Conservation (phyloP, 2,888 invertebrate species). For the Diplolepis rosae region DNA sequence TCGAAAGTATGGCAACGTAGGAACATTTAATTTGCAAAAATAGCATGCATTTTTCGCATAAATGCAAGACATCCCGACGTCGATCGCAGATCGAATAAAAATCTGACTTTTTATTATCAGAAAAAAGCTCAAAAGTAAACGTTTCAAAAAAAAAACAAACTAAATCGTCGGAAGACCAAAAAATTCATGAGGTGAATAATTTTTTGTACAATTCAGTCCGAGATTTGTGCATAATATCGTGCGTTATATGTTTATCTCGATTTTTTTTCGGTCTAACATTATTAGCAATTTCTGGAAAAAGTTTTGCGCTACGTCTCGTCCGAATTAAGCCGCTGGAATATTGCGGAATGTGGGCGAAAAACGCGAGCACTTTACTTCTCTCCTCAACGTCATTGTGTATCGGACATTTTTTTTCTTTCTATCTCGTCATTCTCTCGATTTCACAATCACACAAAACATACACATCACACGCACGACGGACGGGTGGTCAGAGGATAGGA, state of each 20-base stretch:
- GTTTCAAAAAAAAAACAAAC: background rate
- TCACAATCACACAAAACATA: slow-evolving; percentile 24
- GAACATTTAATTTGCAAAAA: background rate
- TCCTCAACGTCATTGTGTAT: slow-evolving; percentile 44
- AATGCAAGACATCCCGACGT: background rate
- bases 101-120: background rate
- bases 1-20: background rate
- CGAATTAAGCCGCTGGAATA: slow-evolving; percentile 33
- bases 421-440: slow-evolving; percentile 35
- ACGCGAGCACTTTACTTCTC: slow-evolving; percentile 35
- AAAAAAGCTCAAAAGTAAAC: slow-evolving; percentile 2
- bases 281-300: background rate
- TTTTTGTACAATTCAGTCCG: slow-evolving; percentile 17
- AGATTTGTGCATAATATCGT: slow-evolving; percentile 2
- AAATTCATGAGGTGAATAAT: background rate
- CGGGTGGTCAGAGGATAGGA: slow-evolving; percentile 27
- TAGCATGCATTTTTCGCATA: background rate
- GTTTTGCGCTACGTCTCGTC: slow-evolving; percentile 31
- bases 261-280: background rate
- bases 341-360: slow-evolving; percentile 46
- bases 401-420: slow-evolving; percentile 35
- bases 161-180: background rate
- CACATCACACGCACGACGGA: slow-evolving; percentile 28
- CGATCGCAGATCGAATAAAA: background rate
- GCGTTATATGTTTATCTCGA: background rate